Evolutionary conservation across 2,797 vertebrate genomes (phyloP).

Genomic region (Trichosurus vulpecula): DNA sequence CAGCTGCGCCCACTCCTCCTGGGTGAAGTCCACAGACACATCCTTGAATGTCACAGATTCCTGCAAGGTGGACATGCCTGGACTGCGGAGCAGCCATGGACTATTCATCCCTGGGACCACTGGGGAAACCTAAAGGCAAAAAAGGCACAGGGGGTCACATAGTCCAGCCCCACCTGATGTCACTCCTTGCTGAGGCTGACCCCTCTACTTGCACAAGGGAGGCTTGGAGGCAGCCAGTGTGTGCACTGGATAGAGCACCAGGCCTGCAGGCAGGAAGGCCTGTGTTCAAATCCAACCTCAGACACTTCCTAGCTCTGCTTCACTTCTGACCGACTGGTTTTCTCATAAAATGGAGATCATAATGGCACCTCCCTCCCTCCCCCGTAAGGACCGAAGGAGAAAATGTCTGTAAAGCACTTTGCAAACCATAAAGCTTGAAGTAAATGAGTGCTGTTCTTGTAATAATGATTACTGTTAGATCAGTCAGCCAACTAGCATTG

Average conservation of each 20-base stretch:
- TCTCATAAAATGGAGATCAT: neutral
- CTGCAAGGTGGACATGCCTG: accelerated
- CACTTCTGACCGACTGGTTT: no score
- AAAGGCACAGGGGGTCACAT: neutral
- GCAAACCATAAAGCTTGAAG: neutral
- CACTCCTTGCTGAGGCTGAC: no score
- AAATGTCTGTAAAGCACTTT: no score
- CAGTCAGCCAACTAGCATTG: neutral
- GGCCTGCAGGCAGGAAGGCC: neutral
- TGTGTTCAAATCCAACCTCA: neutral
- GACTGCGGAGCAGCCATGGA: neutral
- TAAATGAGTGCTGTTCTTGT: accelerated
- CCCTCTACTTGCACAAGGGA: no score
- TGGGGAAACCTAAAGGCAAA: neutral
- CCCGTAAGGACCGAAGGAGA: no score
- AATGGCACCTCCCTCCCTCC: no score
- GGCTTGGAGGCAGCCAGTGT: no score
- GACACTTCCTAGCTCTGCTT: no score
- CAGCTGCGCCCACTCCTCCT: neutral
- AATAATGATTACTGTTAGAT: no score
- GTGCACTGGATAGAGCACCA: no score
- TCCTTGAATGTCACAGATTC: neutral
- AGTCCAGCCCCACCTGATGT: no score
- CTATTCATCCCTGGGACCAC: neutral
- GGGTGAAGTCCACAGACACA: neutral